These are phyloP conservation scores for Margarornis squamiger DNA, from an alignment of 2,797 vertebrate genomes.

Conservation along the genomic window DNA sequence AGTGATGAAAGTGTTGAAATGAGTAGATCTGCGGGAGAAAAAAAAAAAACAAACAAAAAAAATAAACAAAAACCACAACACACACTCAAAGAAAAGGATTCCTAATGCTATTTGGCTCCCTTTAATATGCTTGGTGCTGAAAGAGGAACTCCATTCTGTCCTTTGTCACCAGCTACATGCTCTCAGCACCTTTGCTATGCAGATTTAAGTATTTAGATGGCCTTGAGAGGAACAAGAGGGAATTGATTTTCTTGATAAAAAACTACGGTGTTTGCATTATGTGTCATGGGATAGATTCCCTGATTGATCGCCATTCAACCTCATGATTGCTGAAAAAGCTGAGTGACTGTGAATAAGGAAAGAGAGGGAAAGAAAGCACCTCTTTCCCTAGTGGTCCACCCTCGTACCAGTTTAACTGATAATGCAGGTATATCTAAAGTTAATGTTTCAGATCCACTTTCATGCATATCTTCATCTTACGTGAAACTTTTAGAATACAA, in stretches of 20 bases:
- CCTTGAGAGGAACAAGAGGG: neutral
- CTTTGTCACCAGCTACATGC: neutral
- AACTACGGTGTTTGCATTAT: accelerated
- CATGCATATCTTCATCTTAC: neutral
- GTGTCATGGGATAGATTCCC: neutral
- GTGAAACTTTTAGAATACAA: neutral
- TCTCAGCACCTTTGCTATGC: neutral
- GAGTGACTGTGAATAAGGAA: neutral
- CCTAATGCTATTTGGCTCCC: neutral
- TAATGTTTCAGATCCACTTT: neutral
- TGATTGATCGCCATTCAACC: neutral
- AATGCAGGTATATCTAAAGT: neutral
- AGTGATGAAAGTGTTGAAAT: neutral
- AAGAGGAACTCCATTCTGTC: neutral
- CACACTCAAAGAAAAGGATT: neutral
- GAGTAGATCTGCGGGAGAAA: accelerated
- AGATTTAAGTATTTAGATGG: neutral
- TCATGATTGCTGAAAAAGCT: neutral
- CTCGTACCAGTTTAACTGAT: neutral
- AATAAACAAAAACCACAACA: too few relatives aligned
- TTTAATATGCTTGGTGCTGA: neutral
- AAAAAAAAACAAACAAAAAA: neutral
- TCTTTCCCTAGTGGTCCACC: neutral
- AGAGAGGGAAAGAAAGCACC: neutral
- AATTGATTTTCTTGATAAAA: neutral